Evolutionary conservation across 2,113 vertebrate species (phyloP).

Genomic region (Catagonus wagneri): DNA sequence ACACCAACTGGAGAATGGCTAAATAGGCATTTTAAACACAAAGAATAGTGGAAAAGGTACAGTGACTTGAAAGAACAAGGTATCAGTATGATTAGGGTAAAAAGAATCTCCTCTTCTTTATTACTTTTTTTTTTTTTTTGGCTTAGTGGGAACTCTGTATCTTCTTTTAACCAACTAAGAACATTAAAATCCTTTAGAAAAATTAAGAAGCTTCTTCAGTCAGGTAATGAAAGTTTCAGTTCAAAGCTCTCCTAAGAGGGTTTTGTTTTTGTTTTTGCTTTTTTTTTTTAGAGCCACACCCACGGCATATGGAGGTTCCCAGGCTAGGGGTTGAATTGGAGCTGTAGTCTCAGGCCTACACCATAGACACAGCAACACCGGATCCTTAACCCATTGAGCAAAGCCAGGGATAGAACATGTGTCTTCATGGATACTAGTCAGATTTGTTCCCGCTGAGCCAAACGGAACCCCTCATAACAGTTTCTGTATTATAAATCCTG

Average conservation of each 20-base stretch:
- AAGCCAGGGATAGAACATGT: too few relatives aligned
- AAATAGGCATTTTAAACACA: not conserved
- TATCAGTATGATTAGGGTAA: not conserved
- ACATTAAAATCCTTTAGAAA: constrained; percentile 20
- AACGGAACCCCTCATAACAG: not conserved
- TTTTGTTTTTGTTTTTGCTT: too few relatives aligned
- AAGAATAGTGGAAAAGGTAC: not conserved
- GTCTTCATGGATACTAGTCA: too few relatives aligned
- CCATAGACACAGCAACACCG: too few relatives aligned
- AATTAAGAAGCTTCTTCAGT: constrained; percentile 19
- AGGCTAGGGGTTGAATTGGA: too few relatives aligned
- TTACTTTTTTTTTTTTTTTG: not conserved
- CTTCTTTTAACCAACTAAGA: constrained; percentile 21
- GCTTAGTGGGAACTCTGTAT: not conserved
- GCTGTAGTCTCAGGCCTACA: too few relatives aligned
- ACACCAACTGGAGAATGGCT: not conserved
- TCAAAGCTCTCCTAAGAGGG: not conserved
- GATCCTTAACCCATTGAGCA: too few relatives aligned
- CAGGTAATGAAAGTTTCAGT: constrained; percentile 10
- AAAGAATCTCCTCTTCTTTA: not conserved
- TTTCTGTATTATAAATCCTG: not conserved
- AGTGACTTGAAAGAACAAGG: not conserved
- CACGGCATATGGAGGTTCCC: too few relatives aligned
- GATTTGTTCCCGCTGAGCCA: too few relatives aligned
- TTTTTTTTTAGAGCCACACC: too few relatives aligned